Evolutionary conservation across 2,113 vertebrate species (phyloP).

Genomic region (Tauraco erythrolophus): DNA sequence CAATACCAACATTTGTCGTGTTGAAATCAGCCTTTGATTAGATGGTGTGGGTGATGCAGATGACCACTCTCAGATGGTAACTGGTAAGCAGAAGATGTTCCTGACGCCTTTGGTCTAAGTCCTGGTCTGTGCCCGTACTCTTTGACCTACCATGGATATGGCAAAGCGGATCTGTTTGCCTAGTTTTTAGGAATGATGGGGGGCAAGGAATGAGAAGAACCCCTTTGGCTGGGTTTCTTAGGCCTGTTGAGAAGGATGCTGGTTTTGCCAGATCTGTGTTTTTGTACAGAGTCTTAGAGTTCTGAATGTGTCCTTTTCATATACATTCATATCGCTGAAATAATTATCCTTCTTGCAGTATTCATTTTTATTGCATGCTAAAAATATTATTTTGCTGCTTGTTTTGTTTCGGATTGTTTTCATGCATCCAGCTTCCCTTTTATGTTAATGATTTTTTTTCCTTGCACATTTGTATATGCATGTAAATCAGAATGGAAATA

Average conservation of each 20-base stretch:
- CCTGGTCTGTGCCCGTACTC: accelerated
- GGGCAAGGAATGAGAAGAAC: background rate
- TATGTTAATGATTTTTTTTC: background rate
- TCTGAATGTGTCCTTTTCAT: background rate
- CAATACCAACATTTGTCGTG: background rate
- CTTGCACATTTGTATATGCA: background rate
- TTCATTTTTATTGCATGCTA: constrained; percentile 54
- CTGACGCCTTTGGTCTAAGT: background rate
- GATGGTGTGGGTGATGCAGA: background rate
- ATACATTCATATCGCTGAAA: background rate
- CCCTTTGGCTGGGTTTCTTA: background rate
- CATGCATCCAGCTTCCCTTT: constrained; percentile 8
- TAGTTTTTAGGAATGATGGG: background rate
- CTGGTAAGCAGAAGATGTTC: background rate
- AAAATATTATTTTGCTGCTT: constrained; percentile 41
- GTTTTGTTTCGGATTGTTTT: constrained; percentile 32
- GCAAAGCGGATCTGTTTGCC: background rate
- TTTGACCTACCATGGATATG: background rate
- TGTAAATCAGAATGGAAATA: constrained; percentile 27
- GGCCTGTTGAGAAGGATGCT: background rate
- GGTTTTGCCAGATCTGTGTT: background rate
- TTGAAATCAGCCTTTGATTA: background rate
- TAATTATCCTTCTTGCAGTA: background rate
- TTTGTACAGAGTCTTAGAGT: background rate
- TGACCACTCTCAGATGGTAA: background rate